Evolutionary conservation across 2,888 invertebrate genomes (phyloP).

Genomic region (Tachina grossa): DNA sequence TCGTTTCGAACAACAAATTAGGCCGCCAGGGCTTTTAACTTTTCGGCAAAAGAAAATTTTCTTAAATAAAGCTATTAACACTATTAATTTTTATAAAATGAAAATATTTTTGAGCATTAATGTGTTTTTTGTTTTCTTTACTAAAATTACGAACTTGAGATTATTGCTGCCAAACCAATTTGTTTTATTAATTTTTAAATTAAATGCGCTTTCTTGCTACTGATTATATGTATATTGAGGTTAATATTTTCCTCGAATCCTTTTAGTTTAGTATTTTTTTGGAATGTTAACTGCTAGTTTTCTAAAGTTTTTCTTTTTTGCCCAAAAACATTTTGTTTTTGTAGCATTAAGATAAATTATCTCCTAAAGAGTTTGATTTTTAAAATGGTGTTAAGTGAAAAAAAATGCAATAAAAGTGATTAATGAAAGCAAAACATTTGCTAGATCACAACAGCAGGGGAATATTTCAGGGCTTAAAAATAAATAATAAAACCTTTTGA

Average conservation of each 20-base stretch:
- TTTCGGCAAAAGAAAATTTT: too few relatives aligned
- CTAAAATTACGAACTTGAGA: not conserved
- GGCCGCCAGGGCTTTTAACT: too few relatives aligned
- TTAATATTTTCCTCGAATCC: conserved; percentile 67
- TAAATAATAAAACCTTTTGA: not conserved
- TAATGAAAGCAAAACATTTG: conserved; percentile 2
- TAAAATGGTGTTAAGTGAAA: conserved; percentile 28
- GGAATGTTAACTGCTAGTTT: conserved; percentile 33
- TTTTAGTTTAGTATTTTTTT: not conserved
- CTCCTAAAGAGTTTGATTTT: conserved; percentile 56
- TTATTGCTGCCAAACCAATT: conserved; percentile 14
- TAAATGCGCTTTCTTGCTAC: conserved; percentile 3
- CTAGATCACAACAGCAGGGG: not conserved
- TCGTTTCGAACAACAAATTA: too few relatives aligned
- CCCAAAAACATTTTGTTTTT: not conserved
- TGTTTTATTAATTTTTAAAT: not conserved
- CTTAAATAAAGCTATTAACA: not conserved
- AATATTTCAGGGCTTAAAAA: not conserved
- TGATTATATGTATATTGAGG: conserved; percentile 51
- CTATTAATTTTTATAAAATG: too few relatives aligned
- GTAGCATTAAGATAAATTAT: conserved; percentile 49
- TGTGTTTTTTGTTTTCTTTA: not conserved
- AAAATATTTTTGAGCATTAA: not conserved
- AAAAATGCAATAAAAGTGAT: not conserved
- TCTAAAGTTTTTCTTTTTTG: not conserved